These are phyloP conservation scores for Anodontia alba DNA, from an alignment of 2,888 invertebrate species.

Conservation along the genomic window DNA sequence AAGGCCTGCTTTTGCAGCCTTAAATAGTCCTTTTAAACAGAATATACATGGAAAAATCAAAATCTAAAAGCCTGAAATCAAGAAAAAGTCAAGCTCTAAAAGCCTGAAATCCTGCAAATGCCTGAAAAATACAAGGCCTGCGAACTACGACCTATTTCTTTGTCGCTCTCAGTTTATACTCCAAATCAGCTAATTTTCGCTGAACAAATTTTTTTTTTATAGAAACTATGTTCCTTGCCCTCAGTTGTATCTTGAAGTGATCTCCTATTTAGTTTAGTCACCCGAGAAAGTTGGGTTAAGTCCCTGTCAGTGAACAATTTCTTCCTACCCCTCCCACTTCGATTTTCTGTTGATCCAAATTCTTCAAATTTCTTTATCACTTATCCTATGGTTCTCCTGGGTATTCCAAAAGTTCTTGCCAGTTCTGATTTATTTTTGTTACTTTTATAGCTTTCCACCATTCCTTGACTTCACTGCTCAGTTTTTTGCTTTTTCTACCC, in stretches of 20 bases:
- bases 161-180: no score
- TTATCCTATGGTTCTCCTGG: slow-evolving; percentile 14
- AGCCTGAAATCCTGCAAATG: no score
- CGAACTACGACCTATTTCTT: slow-evolving; percentile 29
- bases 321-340: slow-evolving; percentile 22
- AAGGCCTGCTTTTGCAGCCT: no score
- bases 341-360: slow-evolving; percentile 17
- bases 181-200: slow-evolving; percentile 1
- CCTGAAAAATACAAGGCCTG: no score
- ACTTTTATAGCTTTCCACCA: slow-evolving; percentile 16
- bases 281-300: slow-evolving; percentile 7
- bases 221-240: no score
- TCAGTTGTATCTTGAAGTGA: no score
- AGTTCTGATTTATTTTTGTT: slow-evolving; percentile 22
- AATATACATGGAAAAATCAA: no score
- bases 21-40: no score
- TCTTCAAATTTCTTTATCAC: slow-evolving; percentile 11
- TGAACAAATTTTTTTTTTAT: background rate
- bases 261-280: slow-evolving; percentile 26
- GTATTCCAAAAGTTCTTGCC: slow-evolving; percentile 23
- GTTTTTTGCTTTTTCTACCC: background rate
- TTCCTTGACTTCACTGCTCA: background rate
- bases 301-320: slow-evolving; percentile 27
- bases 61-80: no score
- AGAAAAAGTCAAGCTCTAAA: no score